Percentiles rank a stretch among this genome's conserved stretches.
Evolutionary conservation across 2,888 invertebrate genomes (phyloP).

Genomic region (Panorpa germanica): DNA sequence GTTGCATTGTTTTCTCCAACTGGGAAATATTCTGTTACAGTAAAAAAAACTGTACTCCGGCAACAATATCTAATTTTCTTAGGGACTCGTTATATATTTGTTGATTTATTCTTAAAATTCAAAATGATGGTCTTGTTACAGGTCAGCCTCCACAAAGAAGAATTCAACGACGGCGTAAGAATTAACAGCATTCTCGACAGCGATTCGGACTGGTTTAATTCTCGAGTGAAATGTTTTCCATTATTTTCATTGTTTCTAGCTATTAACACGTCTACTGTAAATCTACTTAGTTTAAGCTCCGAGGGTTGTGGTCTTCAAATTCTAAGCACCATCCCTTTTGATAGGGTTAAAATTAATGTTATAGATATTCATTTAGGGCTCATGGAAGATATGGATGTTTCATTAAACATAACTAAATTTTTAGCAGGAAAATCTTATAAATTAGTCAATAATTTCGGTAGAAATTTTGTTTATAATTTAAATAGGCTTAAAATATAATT

Average conservation of each 20-base stretch:
- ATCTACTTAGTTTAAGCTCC: constrained; percentile 50
- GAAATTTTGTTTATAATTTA: constrained; percentile 25
- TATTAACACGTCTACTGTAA: constrained; percentile 45
- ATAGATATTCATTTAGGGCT: constrained; percentile 26
- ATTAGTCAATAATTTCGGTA: constrained; percentile 22
- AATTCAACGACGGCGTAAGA: constrained; percentile 28
- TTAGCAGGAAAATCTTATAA: constrained; percentile 23
- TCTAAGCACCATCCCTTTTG: constrained; percentile 36
- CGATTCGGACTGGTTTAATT: constrained; percentile 37
- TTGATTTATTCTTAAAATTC: constrained; percentile 7
- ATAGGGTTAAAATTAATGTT: constrained; percentile 25
- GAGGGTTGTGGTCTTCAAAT: constrained; percentile 31
- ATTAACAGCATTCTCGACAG: constrained; percentile 30
- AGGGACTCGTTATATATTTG: not conserved
- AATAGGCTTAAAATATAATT: no score
- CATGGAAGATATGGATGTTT: no score
- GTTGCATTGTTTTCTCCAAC: no score
- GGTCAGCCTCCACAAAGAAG: constrained; percentile 29
- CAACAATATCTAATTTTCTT: not conserved
- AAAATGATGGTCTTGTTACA: constrained; percentile 13
- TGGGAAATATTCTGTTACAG: not conserved
- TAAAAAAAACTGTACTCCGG: not conserved
- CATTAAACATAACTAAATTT: constrained; percentile 23
- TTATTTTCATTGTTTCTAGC: constrained; percentile 64
- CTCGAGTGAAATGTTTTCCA: constrained; percentile 70